Percentiles rank a stretch among this genome's conserved stretches.
Evolutionary conservation across 2,888 invertebrate species (phyloP).

Genomic region (Drosophila leonis): DNA sequence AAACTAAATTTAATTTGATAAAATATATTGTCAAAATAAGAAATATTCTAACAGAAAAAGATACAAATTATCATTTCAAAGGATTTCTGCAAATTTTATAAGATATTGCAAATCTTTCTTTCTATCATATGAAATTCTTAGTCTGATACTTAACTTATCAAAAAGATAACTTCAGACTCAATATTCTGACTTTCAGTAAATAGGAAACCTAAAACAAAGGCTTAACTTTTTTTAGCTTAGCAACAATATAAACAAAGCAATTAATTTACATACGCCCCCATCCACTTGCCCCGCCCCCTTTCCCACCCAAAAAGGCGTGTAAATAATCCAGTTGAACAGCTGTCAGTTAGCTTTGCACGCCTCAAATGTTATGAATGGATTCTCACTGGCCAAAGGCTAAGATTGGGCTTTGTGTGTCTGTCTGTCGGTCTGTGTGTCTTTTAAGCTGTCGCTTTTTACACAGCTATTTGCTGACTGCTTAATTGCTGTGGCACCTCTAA

Average conservation of each 20-base stretch:
- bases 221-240: neutral
- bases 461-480: constrained; percentile 24
- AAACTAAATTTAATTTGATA: too few relatives aligned
- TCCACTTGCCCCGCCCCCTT: neutral
- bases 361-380: constrained; percentile 32
- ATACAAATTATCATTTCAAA: too few relatives aligned
- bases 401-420: constrained; percentile 2
- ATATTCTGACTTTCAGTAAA: neutral
- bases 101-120: too few relatives aligned
- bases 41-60: too few relatives aligned
- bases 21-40: too few relatives aligned
- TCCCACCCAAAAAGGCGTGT: neutral
- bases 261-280: constrained; percentile 3
- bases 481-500: constrained; percentile 32
- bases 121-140: too few relatives aligned
- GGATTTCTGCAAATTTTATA: too few relatives aligned
- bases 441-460: constrained; percentile 31
- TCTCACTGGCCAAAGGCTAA: constrained; percentile 19
- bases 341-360: constrained; percentile 14
- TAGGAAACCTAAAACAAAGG: neutral
- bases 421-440: constrained; percentile 5
- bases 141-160: neutral
- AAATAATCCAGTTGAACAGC: constrained; percentile 18
- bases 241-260: constrained; percentile 1
- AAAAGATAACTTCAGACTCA: neutral